Base-by-base conservation (phyloP, 2,888 invertebrate species). In the Melieria omissa region DNA sequence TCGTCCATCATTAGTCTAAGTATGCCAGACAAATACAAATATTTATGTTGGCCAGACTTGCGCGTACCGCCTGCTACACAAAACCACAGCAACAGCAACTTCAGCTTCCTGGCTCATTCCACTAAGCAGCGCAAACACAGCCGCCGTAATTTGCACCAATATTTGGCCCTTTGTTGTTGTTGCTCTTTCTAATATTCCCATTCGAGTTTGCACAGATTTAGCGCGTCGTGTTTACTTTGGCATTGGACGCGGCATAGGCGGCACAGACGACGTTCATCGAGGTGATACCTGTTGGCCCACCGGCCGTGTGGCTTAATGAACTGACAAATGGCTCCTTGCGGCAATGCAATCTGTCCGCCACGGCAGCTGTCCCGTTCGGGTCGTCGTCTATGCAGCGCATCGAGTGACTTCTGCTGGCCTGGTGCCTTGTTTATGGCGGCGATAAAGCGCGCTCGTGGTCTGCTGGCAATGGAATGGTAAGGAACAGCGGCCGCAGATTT, bases 1-100 rank as follows among this genome's bases (percentile, higher is more conserved):
- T 49, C 54, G 60, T 58, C 66, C n/a, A 57, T 66, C 66, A 58
- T 66, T 46, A 62, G 65, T 49, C 29, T 14, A 71, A 71, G 61
- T 71, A 54, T 71, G 55, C 45, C 63, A 71, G 57, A 46, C 14
- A 66, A 71, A 71, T 61, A 71, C 41, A 55, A 60, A 71, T 64
- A 70, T 70, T 70, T 64, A 67, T 66, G 44, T 71, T 71, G 66
- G 62, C 66, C 54, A 71, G 42, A n/a, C 46, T 6, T 52, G 49
- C 71, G 41, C 58, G 60, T 60, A 58, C 58, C 60, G 52, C 49
- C 60, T 10, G 58, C 65, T 46, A 12, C 65, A 45, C 55, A 66
- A 58, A 46, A 62, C 29, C 47, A 14, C 29, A 29, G 29, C 29
- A 3, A 29, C 29, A 29, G 45, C 41, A 29, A 5, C 41, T 14